Evolutionary conservation across 1,140 invertebrate genomes (phyloP).

Genomic region (Myzus persicae): DNA sequence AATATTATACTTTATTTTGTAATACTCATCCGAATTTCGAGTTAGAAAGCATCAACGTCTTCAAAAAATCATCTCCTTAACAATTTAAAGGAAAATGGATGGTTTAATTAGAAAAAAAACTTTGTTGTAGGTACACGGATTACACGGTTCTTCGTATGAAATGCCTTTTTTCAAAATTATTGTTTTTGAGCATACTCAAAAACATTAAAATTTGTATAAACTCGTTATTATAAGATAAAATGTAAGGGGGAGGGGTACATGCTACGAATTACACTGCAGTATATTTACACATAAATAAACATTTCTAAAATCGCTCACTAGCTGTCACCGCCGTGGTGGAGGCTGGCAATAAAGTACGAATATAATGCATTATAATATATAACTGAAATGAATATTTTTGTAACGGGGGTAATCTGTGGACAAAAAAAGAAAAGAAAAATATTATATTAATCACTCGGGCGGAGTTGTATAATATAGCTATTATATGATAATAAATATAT

Average conservation of each 20-base stretch:
- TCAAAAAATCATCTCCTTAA: no score
- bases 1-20: neutral
- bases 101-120: neutral
- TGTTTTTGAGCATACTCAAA: neutral
- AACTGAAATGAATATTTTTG: neutral
- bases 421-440: neutral
- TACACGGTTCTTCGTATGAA: no score
- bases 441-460: neutral
- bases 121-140: no score
- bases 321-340: neutral
- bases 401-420: neutral
- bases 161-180: no score
- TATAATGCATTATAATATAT: no score
- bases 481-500: neutral
- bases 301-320: neutral
- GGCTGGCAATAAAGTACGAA: neutral
- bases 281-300: neutral
- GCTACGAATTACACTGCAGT: neutral
- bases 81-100: no score
- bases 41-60: no score
- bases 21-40: neutral
- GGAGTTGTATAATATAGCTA: neutral
- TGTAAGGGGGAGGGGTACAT: no score
- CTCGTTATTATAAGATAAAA: neutral
- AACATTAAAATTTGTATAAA: no score